These are phyloP conservation scores for Antrozous pallidus DNA, from an alignment of 2,797 vertebrate genomes.

Conservation along the genomic window DNA sequence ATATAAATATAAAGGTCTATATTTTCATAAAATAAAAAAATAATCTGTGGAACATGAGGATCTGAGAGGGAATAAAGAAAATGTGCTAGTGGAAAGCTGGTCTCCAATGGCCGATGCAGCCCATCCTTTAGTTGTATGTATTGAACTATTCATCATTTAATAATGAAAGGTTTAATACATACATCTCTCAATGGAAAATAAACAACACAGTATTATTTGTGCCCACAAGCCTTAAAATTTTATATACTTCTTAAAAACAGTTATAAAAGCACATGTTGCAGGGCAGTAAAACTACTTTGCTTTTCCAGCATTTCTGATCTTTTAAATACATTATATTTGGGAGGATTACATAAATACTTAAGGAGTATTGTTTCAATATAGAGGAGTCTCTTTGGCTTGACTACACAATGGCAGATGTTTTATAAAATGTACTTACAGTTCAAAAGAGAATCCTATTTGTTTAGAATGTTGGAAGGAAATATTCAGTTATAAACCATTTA, in stretches of 20 bases:
- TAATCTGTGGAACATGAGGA: neutral
- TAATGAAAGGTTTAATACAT: conserved; percentile 46
- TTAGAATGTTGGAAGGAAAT: neutral
- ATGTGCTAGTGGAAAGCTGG: neutral
- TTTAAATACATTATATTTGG: conserved; percentile 27
- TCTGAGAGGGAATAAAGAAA: neutral
- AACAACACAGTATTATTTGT: neutral
- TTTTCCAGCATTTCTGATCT: conserved; percentile 28
- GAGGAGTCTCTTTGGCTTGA: conserved; percentile 5
- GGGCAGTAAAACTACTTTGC: conserved; percentile 13
- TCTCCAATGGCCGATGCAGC: neutral
- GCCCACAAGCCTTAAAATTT: conserved; percentile 4
- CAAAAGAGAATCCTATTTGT: conserved; percentile 11
- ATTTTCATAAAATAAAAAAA: conserved; percentile 21
- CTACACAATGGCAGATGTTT: neutral
- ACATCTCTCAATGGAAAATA: neutral
- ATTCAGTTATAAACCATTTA: neutral
- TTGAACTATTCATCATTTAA: neutral
- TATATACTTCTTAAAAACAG: conserved; percentile 34
- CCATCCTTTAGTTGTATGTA: neutral
- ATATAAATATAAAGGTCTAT: neutral
- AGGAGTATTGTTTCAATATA: conserved; percentile 24
- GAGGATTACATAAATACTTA: conserved; percentile 42
- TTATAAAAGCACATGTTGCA: neutral
- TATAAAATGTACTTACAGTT: conserved; percentile 10